Evolutionary conservation across 2,888 invertebrate genomes (phyloP).

Genomic region (Campoplex nolae): DNA sequence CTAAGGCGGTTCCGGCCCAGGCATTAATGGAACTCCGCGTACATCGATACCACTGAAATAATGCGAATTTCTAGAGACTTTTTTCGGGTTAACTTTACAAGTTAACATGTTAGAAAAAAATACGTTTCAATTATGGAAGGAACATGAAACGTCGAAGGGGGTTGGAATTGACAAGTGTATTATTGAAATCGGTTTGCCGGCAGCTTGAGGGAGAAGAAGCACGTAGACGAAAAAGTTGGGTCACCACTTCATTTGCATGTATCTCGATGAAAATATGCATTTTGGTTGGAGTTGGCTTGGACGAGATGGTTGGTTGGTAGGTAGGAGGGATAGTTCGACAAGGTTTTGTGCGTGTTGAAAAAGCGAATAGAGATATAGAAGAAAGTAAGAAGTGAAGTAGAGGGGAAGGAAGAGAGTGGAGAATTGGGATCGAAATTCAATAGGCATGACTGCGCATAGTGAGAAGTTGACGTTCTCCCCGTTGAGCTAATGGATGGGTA

Average conservation of each 20-base stretch:
- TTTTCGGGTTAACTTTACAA: too few relatives aligned
- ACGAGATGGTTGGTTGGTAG: slow-evolving; percentile 11
- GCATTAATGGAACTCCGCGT: too few relatives aligned
- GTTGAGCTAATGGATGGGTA: background rate
- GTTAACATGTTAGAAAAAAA: too few relatives aligned
- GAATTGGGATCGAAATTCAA: slow-evolving; percentile 56
- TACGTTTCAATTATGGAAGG: background rate
- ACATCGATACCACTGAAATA: too few relatives aligned
- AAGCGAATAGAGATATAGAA: slow-evolving; percentile 4
- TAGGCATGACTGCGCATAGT: slow-evolving; percentile 14
- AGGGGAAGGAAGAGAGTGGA: slow-evolving; percentile 36
- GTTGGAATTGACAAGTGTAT: slow-evolving; percentile 1
- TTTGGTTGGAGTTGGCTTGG: slow-evolving; percentile 40
- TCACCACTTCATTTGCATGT: slow-evolving; percentile 60
- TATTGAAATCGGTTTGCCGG: background rate
- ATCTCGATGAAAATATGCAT: slow-evolving; percentile 62
- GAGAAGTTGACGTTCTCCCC: slow-evolving; percentile 22
- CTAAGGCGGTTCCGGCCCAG: too few relatives aligned
- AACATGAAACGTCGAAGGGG: background rate
- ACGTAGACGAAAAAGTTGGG: slow-evolving; percentile 45
- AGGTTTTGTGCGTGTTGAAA: slow-evolving; percentile 11
- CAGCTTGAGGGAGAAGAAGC: slow-evolving; percentile 7
- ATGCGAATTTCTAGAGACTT: background rate
- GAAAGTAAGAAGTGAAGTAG: background rate
- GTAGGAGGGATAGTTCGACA: background rate